Evolutionary conservation across 1,140 invertebrate genomes (phyloP), one percentile per base, ranked within the genome.

Genomic region (Rhyacophila brunnea): DNA sequence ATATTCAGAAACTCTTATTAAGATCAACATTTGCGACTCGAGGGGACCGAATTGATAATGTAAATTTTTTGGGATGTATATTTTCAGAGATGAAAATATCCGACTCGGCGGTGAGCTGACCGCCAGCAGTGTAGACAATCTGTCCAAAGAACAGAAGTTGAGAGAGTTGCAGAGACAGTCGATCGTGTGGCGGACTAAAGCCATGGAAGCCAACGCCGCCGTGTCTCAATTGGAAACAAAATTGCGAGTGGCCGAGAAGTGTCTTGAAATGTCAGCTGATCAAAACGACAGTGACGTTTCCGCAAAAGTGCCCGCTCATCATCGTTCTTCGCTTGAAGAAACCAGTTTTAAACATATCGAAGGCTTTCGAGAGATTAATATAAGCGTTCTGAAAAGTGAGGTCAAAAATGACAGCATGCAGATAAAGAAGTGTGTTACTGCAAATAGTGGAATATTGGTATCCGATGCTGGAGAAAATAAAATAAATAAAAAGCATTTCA

Each of bases 171-270:
- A 65, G 11, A 58, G 63, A 14, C 58, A 65, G 34, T 35, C 60
- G 10, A 54, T 65, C 1, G 54, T 55, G 1, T 65, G 63, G 63
- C 49, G 63, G 6, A 65, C 63, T 9, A 65, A 65, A 53, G 63
- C 58, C 6, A 58, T 58, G 14, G 63, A 65, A 51, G 50, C 54
- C 1, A 53, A 36, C 11, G 63, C 63, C 6, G 32, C 34, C 0
- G 28, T 60, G 19, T 60, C 58, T 1, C 48, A 65, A 23, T 43
- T 65, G 23, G 48, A 60, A 46, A 60, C 62, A 10, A 59, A 60
- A 45, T 14, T 61, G 14, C 48, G 50, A 36, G 14, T 56, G 2
- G 48, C 40, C 3, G 62, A 64, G 44, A 50, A 46, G 13, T 42
- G 14, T 2, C 6, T 49, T 5, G 23, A 49, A 57, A 47, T 28